A percentile compares a stretch with the other conserved stretches of the same genome.
Conservation (phyloP, 2,888 invertebrate species). For the Drosophila kanekoi region DNA sequence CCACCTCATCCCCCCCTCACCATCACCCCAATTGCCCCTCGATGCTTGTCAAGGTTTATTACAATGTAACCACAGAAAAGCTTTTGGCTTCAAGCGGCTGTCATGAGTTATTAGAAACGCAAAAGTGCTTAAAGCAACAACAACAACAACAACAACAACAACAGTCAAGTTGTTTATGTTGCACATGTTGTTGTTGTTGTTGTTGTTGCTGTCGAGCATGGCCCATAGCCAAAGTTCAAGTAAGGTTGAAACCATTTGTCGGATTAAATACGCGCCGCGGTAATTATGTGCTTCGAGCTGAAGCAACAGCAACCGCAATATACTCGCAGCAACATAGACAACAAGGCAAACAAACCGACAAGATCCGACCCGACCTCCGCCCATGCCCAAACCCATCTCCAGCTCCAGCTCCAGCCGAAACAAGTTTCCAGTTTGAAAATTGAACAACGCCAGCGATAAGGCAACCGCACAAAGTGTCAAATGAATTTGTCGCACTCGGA, state of each 20-base stretch:
- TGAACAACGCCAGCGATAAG: conserved; percentile 69
- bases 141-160: conserved; percentile 45
- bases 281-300: conserved; percentile 78
- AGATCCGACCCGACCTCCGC: conserved; percentile 63
- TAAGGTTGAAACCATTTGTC: conserved; percentile 81
- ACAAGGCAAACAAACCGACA: conserved; percentile 75
- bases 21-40: conserved; percentile 1
- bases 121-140: conserved; percentile 58
- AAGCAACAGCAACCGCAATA: conserved; percentile 42
- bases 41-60: conserved; percentile 78
- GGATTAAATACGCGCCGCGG: conserved; percentile 82
- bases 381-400: conserved; percentile 7
- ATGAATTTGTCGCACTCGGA: conserved; percentile 80
- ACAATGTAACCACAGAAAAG: conserved; percentile 75
- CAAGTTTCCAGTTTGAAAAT: conserved; percentile 70
- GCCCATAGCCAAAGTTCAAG: conserved; percentile 79
- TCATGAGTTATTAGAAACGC: conserved; percentile 79
- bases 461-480: conserved; percentile 73
- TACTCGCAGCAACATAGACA: conserved; percentile 59
- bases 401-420: conserved; percentile 56
- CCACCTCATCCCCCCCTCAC: neutral
- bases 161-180: conserved; percentile 48
- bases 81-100: conserved; percentile 73
- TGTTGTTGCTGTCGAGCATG: conserved; percentile 52
- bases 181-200: conserved; percentile 50